Evolutionary conservation across 2,888 invertebrate genomes (phyloP).

Genomic region (Linyphia triangularis): DNA sequence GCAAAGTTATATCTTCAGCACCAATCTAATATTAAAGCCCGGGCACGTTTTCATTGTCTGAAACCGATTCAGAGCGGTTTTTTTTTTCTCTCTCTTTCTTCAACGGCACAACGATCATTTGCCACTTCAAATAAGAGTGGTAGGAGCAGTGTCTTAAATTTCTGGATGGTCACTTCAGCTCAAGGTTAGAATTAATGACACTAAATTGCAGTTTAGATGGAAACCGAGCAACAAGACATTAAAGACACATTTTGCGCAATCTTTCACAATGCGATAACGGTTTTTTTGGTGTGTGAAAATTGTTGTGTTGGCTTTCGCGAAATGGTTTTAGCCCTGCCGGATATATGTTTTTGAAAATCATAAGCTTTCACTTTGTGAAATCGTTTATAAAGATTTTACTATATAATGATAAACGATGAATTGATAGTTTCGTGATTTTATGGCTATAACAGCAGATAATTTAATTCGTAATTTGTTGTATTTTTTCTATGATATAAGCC

Average conservation of each 20-base stretch:
- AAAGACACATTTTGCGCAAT: not conserved
- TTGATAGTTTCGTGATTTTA: no score
- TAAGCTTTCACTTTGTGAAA: not conserved
- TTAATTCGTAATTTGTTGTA: no score
- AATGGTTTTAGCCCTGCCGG: not conserved
- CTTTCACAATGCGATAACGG: constrained; percentile 3
- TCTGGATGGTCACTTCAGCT: constrained; percentile 19
- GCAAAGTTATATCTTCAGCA: not conserved
- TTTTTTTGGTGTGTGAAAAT: not conserved
- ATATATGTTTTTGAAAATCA: not conserved
- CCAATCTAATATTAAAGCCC: constrained; percentile 12
- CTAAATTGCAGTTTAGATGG: constrained; percentile 27
- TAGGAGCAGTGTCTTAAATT: constrained; percentile 3
- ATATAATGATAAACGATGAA: no score
- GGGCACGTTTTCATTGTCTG: constrained; percentile 21
- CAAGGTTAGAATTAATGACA: constrained; percentile 39
- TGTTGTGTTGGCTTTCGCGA: not conserved
- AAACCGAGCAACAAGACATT: not conserved
- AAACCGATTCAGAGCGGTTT: not conserved
- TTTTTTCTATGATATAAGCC: no score
- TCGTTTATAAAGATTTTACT: not conserved
- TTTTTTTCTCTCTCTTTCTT: not conserved
- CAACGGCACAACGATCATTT: constrained; percentile 40
- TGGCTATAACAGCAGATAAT: no score
- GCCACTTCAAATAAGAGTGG: constrained; percentile 55